These are phyloP conservation scores for Trichonephila clavata DNA, from an alignment of 1,140 invertebrate genomes.

Conservation along the genomic window DNA sequence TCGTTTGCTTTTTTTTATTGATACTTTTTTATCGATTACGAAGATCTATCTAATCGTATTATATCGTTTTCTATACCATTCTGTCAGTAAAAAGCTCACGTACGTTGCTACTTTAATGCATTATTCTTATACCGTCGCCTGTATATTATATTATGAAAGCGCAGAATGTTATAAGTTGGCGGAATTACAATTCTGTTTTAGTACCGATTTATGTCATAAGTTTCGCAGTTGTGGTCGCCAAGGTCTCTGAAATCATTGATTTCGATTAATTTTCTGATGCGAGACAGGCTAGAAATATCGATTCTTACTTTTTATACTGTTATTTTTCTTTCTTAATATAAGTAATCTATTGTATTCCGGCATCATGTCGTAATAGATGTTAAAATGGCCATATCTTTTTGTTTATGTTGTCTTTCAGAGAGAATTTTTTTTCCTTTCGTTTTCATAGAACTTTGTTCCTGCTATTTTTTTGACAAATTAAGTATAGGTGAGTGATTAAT, in stretches of 20 bases:
- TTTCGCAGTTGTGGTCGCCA: constrained; percentile 4
- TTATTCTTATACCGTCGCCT: not conserved
- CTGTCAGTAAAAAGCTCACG: constrained; percentile 43
- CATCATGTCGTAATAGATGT: no score
- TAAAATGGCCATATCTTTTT: no score
- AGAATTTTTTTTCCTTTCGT: no score
- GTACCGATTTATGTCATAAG: constrained; percentile 39
- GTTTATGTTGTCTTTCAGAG: no score
- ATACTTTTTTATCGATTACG: constrained; percentile 31
- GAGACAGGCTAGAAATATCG: not conserved
- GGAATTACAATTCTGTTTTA: constrained; percentile 52
- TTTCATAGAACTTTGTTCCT: no score
- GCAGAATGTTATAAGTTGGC: constrained; percentile 19
- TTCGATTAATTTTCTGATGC: constrained; percentile 45
- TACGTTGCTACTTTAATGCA: constrained; percentile 26
- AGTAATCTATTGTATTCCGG: no score
- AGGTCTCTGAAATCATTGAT: constrained; percentile 40
- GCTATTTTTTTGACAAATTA: no score
- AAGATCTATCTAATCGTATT: not conserved
- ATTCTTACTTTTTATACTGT: not conserved
- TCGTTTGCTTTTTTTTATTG: constrained; percentile 30
- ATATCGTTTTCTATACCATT: constrained; percentile 2
- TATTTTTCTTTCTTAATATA: no score
- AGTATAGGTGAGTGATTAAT: no score
- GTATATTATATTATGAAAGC: constrained; percentile 14